These are phyloP conservation scores for Ophioninae sp. DNA, from an alignment of 2,888 invertebrate species.

Conservation along the genomic window DNA sequence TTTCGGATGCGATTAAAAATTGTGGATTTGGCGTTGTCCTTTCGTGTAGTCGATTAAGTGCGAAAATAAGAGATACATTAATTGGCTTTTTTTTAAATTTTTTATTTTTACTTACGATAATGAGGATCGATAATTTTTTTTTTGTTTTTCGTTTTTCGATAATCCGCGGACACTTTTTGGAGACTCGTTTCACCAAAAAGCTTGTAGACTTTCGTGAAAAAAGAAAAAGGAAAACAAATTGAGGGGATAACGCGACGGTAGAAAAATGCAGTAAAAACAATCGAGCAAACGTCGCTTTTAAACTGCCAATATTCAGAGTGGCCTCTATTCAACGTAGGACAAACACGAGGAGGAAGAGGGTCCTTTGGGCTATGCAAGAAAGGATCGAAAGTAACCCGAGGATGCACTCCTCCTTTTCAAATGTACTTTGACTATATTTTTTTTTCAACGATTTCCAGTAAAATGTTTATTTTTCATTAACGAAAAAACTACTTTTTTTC, in stretches of 20 bases:
- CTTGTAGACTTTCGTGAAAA: neutral
- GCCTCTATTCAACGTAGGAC: conserved; percentile 63
- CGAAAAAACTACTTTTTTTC: neutral
- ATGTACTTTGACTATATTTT: neutral
- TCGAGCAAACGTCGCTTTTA: conserved; percentile 67
- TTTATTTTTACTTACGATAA: no score
- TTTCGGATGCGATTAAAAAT: neutral
- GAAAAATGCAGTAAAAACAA: conserved; percentile 63
- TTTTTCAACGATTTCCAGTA: neutral
- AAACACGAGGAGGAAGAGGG: conserved; percentile 9
- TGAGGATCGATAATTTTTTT: neutral
- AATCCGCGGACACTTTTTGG: neutral
- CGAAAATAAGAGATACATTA: neutral
- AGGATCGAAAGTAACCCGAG: conserved; percentile 13
- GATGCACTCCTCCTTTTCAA: neutral
- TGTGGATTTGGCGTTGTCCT: neutral
- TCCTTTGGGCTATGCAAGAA: neutral
- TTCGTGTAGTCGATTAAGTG: neutral
- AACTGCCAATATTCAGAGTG: conserved; percentile 76
- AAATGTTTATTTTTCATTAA: no score
- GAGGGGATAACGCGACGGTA: conserved; percentile 21
- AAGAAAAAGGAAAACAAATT: conserved; percentile 25
- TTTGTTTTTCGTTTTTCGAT: neutral
- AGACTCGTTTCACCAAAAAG: neutral
- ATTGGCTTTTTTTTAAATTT: neutral